Evolutionary conservation across 2,797 vertebrate genomes (phyloP).

Genomic region (Coregonus ussuriensis): DNA sequence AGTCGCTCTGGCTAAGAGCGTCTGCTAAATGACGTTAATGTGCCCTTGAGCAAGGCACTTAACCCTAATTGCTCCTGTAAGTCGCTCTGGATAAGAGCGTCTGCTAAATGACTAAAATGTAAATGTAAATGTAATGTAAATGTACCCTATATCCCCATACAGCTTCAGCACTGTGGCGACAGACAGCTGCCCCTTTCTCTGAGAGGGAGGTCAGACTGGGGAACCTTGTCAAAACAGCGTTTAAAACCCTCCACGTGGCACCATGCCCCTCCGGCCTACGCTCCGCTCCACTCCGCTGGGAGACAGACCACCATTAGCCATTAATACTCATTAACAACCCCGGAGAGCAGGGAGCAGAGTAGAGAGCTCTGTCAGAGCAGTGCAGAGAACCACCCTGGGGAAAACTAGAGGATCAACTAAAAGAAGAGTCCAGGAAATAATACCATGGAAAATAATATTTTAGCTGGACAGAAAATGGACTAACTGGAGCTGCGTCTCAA

Average conservation of each 20-base stretch:
- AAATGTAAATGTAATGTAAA: too few species aligned
- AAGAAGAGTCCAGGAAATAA: not conserved
- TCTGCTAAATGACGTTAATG: too few species aligned
- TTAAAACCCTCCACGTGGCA: slow-evolving; percentile 48
- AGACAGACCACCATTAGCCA: slow-evolving; percentile 28
- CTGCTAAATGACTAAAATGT: too few species aligned
- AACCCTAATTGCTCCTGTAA: too few species aligned
- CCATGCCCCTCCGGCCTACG: slow-evolving; percentile 28
- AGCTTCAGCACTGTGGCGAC: slow-evolving; percentile 15
- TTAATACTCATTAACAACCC: slow-evolving; percentile 66
- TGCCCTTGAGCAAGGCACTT: too few species aligned
- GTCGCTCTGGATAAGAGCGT: too few species aligned
- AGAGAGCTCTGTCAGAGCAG: not conserved
- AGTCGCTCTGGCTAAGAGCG: too few species aligned
- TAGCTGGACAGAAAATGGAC: not conserved
- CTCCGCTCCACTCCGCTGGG: slow-evolving; percentile 21
- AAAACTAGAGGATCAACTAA: not conserved
- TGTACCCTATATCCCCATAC: not conserved
- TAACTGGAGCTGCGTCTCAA: not conserved
- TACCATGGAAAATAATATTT: not conserved
- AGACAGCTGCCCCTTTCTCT: slow-evolving; percentile 29
- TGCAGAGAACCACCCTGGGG: slow-evolving; percentile 28
- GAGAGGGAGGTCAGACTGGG: slow-evolving; percentile 46
- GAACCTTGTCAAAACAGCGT: slow-evolving; percentile 59
- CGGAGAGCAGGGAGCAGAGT: not conserved